Conservation (phyloP, 2,888 invertebrate genomes). For the Stenolophus ochropezus region DNA sequence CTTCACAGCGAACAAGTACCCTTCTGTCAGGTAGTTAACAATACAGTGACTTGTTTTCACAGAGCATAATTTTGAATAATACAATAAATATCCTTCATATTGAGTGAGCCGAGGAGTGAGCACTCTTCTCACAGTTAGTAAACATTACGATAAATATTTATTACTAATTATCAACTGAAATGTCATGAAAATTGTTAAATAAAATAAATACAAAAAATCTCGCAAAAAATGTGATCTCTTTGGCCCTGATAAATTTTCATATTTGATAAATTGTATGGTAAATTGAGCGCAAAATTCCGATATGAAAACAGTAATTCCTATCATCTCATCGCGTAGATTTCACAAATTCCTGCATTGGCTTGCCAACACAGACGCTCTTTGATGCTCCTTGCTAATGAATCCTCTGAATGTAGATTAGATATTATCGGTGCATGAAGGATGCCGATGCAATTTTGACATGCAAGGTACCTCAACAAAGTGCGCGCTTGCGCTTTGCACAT, state of each 20-base stretch:
- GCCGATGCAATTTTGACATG: conserved; percentile 52
- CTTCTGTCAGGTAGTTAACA: no score
- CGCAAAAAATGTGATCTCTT: no score
- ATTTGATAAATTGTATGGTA: background rate
- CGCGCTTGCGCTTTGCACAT: background rate
- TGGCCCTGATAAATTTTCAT: background rate
- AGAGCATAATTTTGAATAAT: no score
- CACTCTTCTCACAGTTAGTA: no score
- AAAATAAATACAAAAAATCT: no score
- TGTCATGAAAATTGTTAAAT: no score
- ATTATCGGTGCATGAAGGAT: conserved; percentile 51
- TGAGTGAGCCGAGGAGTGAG: no score
- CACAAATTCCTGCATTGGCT: conserved; percentile 4
- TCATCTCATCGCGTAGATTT: background rate
- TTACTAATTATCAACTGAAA: no score
- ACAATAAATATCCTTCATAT: no score
- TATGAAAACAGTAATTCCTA: background rate
- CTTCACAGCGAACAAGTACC: no score
- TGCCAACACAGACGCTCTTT: conserved; percentile 52
- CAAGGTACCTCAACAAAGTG: conserved; percentile 31
- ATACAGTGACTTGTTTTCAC: no score
- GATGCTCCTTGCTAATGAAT: conserved; percentile 49
- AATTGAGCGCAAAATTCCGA: background rate
- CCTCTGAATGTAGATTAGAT: conserved; percentile 54
- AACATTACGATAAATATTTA: no score